Base-by-base conservation (phyloP, 2,888 invertebrate genomes). In the Drosophila setosimentum region DNA sequence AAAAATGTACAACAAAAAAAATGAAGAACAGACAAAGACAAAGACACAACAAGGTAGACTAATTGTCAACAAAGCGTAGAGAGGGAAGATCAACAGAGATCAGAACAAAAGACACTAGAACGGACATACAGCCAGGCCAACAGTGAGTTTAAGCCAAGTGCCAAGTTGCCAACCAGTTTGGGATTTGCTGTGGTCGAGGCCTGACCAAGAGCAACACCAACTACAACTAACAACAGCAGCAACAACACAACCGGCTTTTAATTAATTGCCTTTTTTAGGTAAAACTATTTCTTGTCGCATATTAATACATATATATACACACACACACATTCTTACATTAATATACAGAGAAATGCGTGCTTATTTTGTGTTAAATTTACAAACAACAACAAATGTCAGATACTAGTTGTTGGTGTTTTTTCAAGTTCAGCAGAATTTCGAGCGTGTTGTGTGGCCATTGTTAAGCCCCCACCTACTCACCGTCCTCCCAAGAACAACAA, bases 191-290 rank as follows among this genome's bases (percentile, higher is more conserved):
- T 67, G 66, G 55, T 16, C 60, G n/a, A 53, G 59, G 32, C 53
- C 35, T n/a, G n/a, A n/a, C n/a, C 59, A 66, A 32, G 32, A 49
- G 42, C 64, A 60, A 60, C 63, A 62, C 42, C 55, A 35, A 29
- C 67, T 27, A 29, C n/a, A 42, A 42, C 5, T 24, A 64, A 69
- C 67, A 75, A 64, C 69, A 63, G 40, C 68, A 64, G 66, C 68
- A 60, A 69, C 81, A 78, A 40, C 50, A 50, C 77, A 80, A 85
- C 90, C 81, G 82, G 88, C 87, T 88, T 90, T 85, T 88, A 91
- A 91, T 90, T 91, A 91, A 91, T 90, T 90, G 83, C 91, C 91
- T 91, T 91, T 90, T 91, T 90, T 80, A 87, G 91, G 83, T 80
- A 82, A 87, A 91, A 90, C 87, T 87, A 91, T 83, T 90, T 90